These are phyloP conservation scores for Macrostomum lignano DNA, from an alignment of 1,140 invertebrate species.

Conservation along the genomic window DNA sequence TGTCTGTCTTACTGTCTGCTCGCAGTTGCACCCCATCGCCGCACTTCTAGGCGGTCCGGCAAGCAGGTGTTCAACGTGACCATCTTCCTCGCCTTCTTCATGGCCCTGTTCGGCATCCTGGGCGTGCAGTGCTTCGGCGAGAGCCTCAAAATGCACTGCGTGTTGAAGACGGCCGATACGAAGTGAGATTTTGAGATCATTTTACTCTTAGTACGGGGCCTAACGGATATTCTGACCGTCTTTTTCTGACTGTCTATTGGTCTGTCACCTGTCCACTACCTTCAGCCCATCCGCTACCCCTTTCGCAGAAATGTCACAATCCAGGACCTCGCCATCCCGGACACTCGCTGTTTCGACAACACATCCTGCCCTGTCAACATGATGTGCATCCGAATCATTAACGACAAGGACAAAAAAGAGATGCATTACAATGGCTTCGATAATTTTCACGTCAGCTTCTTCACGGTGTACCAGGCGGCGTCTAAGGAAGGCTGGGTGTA, in stretches of 20 bases:
- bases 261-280: too few species aligned
- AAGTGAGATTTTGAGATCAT: slow-evolving; percentile 3
- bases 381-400: slow-evolving; percentile 79
- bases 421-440: slow-evolving; percentile 92
- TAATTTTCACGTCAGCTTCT: slow-evolving; percentile 90
- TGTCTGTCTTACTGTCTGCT: too few species aligned
- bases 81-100: slow-evolving; percentile 95
- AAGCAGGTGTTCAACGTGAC: slow-evolving; percentile 99
- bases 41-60: slow-evolving; percentile 70
- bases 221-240: neutral
- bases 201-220: too few species aligned
- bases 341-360: slow-evolving; percentile 77
- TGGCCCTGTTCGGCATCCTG: slow-evolving; percentile 84
- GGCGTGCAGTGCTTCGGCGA: slow-evolving; percentile 92
- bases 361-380: slow-evolving; percentile 79
- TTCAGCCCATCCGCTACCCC: neutral
- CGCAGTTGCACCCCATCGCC: too few species aligned
- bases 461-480: slow-evolving; percentile 94
- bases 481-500: slow-evolving; percentile 99
- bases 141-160: slow-evolving; percentile 82
- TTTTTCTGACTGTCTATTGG: too few species aligned
- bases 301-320: slow-evolving; percentile 31
- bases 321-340: slow-evolving; percentile 85
- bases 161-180: slow-evolving; percentile 36
- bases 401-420: slow-evolving; percentile 52